Conservation (phyloP, 2,113 vertebrate species). For the Oceanites oceanicus region DNA sequence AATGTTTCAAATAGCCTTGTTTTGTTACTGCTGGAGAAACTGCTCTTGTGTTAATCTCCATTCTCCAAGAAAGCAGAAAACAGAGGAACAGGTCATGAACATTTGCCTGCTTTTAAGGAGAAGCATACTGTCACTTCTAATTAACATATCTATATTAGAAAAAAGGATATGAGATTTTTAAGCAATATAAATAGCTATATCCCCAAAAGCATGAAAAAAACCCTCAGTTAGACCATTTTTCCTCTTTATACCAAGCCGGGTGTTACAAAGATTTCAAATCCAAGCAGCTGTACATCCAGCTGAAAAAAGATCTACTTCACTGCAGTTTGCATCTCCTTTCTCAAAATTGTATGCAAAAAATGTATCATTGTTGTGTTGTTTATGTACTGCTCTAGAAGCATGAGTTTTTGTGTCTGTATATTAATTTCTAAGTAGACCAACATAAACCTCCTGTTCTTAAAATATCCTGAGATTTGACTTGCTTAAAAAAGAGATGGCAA, state of each 20-base stretch:
- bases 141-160: background rate
- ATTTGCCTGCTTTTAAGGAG: background rate
- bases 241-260: background rate
- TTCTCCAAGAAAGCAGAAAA: background rate
- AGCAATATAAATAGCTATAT: background rate
- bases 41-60: background rate
- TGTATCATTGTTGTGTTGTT: background rate
- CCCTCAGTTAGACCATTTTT: background rate
- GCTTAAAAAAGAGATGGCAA: background rate
- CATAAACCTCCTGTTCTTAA: background rate
- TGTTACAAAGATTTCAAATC: background rate
- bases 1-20: background rate
- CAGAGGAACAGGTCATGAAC: background rate
- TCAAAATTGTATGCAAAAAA: background rate
- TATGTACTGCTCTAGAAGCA: background rate
- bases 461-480: background rate
- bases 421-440: background rate
- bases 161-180: background rate
- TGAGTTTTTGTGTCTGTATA: background rate
- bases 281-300: background rate
- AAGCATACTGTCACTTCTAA: background rate
- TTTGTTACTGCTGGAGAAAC: background rate
- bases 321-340: background rate
- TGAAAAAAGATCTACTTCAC: background rate
- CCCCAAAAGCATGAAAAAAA: background rate